These are phyloP conservation scores for Hirtodrosophila alboralis DNA, from an alignment of 2,888 invertebrate genomes.

Conservation along the genomic window DNA sequence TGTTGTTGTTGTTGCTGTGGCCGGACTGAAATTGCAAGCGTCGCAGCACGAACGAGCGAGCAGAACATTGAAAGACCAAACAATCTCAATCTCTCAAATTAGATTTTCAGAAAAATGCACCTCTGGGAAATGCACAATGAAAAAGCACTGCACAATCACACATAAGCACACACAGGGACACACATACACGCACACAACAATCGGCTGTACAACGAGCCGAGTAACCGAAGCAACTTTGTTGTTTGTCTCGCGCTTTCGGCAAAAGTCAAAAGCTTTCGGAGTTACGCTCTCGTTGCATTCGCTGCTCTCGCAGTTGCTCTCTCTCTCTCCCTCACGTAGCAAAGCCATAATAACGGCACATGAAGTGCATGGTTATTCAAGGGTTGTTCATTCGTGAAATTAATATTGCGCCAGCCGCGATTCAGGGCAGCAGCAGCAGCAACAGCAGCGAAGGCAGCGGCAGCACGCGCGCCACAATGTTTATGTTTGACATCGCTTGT, in stretches of 20 bases:
- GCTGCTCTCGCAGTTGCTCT: slow-evolving; percentile 7
- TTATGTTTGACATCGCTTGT: slow-evolving; percentile 53
- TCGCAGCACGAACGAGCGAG: slow-evolving; percentile 70
- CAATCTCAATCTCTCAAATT: slow-evolving; percentile 82
- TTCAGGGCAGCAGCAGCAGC: slow-evolving; percentile 17
- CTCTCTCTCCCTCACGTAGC: slow-evolving; percentile 54
- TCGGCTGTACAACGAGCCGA: slow-evolving; percentile 23
- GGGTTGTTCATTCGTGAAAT: slow-evolving; percentile 80
- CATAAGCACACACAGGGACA: slow-evolving; percentile 9
- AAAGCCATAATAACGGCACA: slow-evolving; percentile 71
- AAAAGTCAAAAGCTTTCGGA: slow-evolving; percentile 32
- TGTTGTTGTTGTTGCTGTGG: slow-evolving; percentile 15
- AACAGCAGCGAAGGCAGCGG: slow-evolving; percentile 21
- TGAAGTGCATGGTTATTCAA: slow-evolving; percentile 79
- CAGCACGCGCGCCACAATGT: slow-evolving; percentile 72
- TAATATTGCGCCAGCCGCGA: slow-evolving; percentile 71
- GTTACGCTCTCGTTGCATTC: slow-evolving; percentile 20
- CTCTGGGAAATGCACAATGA: slow-evolving; percentile 82
- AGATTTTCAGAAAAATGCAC: slow-evolving; percentile 83
- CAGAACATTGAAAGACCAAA: slow-evolving; percentile 78
- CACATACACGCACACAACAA: slow-evolving; percentile 3
- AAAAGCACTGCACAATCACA: slow-evolving; percentile 65
- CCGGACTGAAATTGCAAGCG: slow-evolving; percentile 71
- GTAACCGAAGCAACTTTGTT: slow-evolving; percentile 35
- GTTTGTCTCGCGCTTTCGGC: slow-evolving; percentile 29